Percentiles rank a stretch among this genome's conserved stretches.
phyloP scores from a whole-genome alignment of 2,113 vertebrate genomes.

The Ochotona curzoniae region DNA sequence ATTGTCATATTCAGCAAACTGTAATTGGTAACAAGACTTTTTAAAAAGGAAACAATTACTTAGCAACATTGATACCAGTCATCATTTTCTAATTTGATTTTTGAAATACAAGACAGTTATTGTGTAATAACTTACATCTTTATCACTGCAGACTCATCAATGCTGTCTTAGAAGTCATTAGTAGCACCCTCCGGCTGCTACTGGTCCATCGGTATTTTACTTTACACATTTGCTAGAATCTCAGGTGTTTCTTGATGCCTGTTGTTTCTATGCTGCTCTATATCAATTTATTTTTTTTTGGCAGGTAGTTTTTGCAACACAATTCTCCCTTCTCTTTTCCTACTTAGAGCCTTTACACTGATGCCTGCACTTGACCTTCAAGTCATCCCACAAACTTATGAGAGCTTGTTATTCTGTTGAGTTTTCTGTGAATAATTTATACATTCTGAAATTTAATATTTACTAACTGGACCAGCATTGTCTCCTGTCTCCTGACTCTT shows the following conservation, averaged over 20 bases:
- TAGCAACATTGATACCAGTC: not conserved
- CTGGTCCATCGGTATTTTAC: not conserved
- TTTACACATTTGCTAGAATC: not conserved
- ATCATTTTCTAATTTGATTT: not conserved
- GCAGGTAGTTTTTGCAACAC: not conserved
- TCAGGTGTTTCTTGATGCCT: not conserved
- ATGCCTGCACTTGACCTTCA: not conserved
- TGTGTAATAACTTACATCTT: not conserved
- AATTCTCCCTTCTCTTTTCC: not conserved
- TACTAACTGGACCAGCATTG: not conserved
- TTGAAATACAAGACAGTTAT: not conserved
- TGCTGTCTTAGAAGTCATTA: not conserved
- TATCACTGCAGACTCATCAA: not conserved
- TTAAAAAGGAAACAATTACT: not conserved
- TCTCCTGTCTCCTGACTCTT: not conserved
- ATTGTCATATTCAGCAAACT: slow-evolving; percentile 11
- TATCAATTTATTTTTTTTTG: not conserved
- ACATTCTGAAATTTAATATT: slow-evolving; percentile 40
- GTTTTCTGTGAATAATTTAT: slow-evolving; percentile 13
- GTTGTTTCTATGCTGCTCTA: not conserved
- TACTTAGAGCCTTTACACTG: not conserved
- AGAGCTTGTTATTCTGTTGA: not conserved
- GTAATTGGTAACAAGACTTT: not conserved
- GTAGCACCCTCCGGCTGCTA: not conserved
- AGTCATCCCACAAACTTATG: not conserved